Evolutionary conservation across 2,888 invertebrate species (phyloP), one percentile per base, ranked within the genome.

Genomic region (Melikaiella ostensackeni): DNA sequence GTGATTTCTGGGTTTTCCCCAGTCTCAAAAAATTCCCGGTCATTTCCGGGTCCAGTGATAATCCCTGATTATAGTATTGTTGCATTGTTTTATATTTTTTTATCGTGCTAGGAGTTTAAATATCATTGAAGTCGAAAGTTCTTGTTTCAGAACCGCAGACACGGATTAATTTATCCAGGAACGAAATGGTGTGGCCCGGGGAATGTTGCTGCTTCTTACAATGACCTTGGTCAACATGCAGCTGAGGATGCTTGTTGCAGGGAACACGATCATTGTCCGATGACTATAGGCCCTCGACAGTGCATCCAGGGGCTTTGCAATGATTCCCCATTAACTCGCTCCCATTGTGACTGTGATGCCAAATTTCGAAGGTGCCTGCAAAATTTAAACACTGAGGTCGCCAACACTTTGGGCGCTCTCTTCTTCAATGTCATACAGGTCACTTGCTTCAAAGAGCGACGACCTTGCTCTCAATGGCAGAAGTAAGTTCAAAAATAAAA

Each of bases 101-200:
- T 33, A 33, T 7, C 5, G 33, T 33, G 33, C 33, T 33, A 33
- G 33, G 2, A 30, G 30, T 46, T 19, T 5, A 46, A 46, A 50
- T 4, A 50, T 8, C 5, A 50, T 6, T n/a, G 50, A n/a, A 3
- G 9, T 50, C 75, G 88, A 89, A 77, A 81, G 86, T 57, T 75
- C 30, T 61, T 77, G 50, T 59, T 70, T 24, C 50, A 73, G 62
- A 73, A 70, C 16, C 78, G 86, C 4, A 87, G 86, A 11, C 84
- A 87, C 46, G 90, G 89, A 11, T 74, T 90, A 21, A 90, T 92
- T 75, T 91, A 91, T 81, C 94, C 94, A 76, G 96, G 96, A 2
- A 96, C 96, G 0, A 95, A 96, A 87, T 96, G 96, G 96, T 96
- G 96, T 88, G 96, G 96, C 0, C 94, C 95, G 73, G 96, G 96